phyloP scores from a whole-genome alignment of 1,140 invertebrate genomes.

The Atta texana region DNA sequence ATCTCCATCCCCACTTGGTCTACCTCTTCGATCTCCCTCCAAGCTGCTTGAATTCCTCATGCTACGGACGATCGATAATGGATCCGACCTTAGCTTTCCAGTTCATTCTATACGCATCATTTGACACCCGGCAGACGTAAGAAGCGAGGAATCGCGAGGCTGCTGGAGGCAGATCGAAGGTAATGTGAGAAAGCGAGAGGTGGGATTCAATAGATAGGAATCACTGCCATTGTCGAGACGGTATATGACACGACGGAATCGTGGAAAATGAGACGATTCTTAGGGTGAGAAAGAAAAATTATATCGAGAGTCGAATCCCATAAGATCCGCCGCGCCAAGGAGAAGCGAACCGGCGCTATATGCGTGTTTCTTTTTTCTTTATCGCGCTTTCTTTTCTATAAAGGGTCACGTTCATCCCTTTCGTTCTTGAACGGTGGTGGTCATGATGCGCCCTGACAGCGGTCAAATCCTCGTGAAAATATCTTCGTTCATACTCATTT shows the following conservation, averaged over 20 bases:
- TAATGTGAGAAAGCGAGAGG: slow-evolving; percentile 59
- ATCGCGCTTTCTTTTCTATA: slow-evolving; percentile 2
- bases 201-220: slow-evolving; percentile 83
- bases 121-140: slow-evolving; percentile 83
- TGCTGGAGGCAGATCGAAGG: slow-evolving; percentile 52
- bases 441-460: slow-evolving; percentile 81
- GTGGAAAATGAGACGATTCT: slow-evolving; percentile 80
- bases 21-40: slow-evolving; percentile 35
- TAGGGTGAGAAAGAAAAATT: slow-evolving; percentile 79
- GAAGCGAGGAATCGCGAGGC: slow-evolving; percentile 68
- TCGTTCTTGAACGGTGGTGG: slow-evolving; percentile 73
- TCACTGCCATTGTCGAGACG: slow-evolving; percentile 81
- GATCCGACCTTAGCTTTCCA: slow-evolving; percentile 80
- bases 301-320: slow-evolving; percentile 78
- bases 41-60: slow-evolving; percentile 69
- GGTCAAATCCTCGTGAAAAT: slow-evolving; percentile 78
- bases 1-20: slow-evolving; percentile 28
- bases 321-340: slow-evolving; percentile 64
- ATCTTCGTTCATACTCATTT: slow-evolving; percentile 78
- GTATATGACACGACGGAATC: slow-evolving; percentile 73
- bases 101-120: slow-evolving; percentile 84
- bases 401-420: slow-evolving; percentile 71
- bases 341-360: background rate
- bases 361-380: slow-evolving; percentile 13
- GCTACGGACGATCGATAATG: slow-evolving; percentile 79